Evolutionary conservation across 2,888 invertebrate genomes (phyloP).

Genomic region (Galeruca laticollis): DNA sequence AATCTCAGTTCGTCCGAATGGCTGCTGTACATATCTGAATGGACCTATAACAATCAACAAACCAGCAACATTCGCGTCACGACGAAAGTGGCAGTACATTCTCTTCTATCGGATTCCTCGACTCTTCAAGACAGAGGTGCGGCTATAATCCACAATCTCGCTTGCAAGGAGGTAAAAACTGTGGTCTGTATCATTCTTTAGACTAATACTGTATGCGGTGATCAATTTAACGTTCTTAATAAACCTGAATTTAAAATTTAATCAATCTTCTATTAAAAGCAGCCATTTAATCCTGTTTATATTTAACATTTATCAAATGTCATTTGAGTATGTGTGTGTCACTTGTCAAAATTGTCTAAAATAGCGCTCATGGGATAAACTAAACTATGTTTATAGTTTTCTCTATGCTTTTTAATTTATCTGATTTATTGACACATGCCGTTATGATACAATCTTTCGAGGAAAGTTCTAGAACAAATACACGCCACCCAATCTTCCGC

Average conservation of each 20-base stretch:
- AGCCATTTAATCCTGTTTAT: too few relatives aligned
- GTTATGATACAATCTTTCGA: too few relatives aligned
- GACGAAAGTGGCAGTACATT: slow-evolving; percentile 91
- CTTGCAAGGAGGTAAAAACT: slow-evolving; percentile 96
- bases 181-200: slow-evolving; percentile 84
- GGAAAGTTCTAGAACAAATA: too few relatives aligned
- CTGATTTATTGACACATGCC: too few relatives aligned
- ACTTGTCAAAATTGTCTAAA: too few relatives aligned
- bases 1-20: slow-evolving; percentile 91
- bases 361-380: too few relatives aligned
- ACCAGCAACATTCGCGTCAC: slow-evolving; percentile 91
- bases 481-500: too few relatives aligned
- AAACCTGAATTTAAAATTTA: too few relatives aligned
- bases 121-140: slow-evolving; percentile 84
- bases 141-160: slow-evolving; percentile 90
- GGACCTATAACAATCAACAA: slow-evolving; percentile 81
- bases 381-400: too few relatives aligned
- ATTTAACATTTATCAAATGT: too few relatives aligned
- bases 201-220: slow-evolving; percentile 14
- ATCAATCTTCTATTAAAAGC: not conserved
- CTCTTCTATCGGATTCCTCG: slow-evolving; percentile 78
- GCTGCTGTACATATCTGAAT: slow-evolving; percentile 94
- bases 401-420: too few relatives aligned
- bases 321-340: too few relatives aligned
- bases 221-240: slow-evolving; percentile 15